Evolutionary conservation across 2,113 vertebrate species (phyloP).

Genomic region (Ptilorrhoa leucosticta): DNA sequence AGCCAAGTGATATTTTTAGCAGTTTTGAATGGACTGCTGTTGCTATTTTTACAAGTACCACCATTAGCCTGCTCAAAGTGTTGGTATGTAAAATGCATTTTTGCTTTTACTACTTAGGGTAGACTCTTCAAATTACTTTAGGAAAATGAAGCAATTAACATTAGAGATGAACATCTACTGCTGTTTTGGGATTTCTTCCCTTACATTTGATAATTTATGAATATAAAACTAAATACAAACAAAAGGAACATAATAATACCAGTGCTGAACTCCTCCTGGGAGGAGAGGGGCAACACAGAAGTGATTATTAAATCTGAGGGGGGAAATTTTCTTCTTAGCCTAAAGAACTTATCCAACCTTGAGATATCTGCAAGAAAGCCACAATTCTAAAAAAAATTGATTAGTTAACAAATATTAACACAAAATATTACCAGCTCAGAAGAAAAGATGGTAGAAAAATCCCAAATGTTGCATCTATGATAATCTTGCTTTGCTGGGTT

Average conservation of each 20-base stretch:
- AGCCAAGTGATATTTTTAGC: constrained; percentile 4
- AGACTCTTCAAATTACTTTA: not conserved
- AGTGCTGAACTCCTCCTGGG: not conserved
- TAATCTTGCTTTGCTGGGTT: not conserved
- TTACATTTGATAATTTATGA: not conserved
- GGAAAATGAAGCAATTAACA: not conserved
- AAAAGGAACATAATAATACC: not conserved
- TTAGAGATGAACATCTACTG: not conserved
- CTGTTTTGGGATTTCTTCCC: not conserved
- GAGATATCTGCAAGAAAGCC: not conserved
- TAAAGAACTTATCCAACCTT: not conserved
- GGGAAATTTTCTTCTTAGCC: not conserved
- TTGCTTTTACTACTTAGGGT: not conserved
- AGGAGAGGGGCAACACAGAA: not conserved
- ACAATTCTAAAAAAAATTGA: not conserved
- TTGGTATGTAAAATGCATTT: not conserved
- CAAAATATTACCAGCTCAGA: not conserved
- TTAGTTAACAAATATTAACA: not conserved
- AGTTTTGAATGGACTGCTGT: not conserved
- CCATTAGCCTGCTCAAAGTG: not conserved
- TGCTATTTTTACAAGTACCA: constrained; percentile 56
- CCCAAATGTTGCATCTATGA: not conserved
- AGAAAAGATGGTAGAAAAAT: not conserved
- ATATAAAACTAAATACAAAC: not conserved
- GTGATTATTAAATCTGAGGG: not conserved